phyloP scores from a whole-genome alignment of 2,888 invertebrate species.

The Lacanobia wlatinum region DNA sequence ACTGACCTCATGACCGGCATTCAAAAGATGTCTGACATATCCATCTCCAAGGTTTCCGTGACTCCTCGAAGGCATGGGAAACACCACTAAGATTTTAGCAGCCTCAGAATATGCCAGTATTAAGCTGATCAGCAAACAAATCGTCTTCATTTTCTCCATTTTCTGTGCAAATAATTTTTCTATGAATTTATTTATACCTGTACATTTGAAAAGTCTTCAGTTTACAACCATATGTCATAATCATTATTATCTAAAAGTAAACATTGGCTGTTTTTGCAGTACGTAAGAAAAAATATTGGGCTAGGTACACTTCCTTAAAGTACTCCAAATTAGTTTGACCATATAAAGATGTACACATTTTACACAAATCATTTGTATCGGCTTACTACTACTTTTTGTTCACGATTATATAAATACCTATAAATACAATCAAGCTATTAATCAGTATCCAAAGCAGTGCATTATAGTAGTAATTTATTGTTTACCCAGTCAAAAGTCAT shows the following conservation, averaged over 20 bases:
- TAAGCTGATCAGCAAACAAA: constrained; percentile 34
- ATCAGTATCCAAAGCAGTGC: background rate
- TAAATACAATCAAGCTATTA: no score
- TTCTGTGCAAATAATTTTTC: constrained; percentile 15
- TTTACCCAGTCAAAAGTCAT: background rate
- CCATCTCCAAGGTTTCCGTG: constrained; percentile 72
- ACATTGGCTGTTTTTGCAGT: no score
- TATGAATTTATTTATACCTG: no score
- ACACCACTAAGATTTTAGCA: constrained; percentile 70
- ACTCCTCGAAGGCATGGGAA: constrained; percentile 69
- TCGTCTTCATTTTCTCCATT: constrained; percentile 2
- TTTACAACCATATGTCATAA: no score
- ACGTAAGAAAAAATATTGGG: background rate
- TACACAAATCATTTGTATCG: background rate
- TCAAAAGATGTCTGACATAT: constrained; percentile 66
- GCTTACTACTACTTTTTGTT: background rate
- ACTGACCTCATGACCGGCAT: constrained; percentile 74
- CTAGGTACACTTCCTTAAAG: background rate
- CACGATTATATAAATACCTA: background rate
- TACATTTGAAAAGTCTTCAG: no score
- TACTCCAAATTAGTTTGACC: background rate
- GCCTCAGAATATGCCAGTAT: constrained; percentile 41
- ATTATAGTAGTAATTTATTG: background rate
- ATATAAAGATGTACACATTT: background rate
- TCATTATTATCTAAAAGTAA: no score